Evolutionary conservation across 2,888 invertebrate genomes (phyloP).

Genomic region (Operophtera brumata): DNA sequence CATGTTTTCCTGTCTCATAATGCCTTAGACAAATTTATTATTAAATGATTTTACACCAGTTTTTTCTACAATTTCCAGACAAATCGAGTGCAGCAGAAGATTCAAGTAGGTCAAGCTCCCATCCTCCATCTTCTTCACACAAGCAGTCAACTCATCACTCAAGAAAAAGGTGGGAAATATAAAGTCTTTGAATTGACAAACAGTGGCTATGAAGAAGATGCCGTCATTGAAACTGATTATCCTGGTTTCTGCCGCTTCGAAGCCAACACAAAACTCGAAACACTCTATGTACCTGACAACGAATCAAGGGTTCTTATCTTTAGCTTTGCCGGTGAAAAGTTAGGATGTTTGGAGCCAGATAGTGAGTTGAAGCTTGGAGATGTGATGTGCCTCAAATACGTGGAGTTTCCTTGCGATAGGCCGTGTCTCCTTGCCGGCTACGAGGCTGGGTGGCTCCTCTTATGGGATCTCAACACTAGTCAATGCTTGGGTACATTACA

Average conservation of each 20-base stretch:
- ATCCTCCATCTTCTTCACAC: conserved; percentile 83
- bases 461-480: conserved; percentile 86
- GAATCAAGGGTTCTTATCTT: conserved; percentile 78
- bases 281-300: conserved; percentile 84
- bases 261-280: conserved; percentile 80
- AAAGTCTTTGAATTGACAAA: conserved; percentile 84
- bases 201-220: conserved; percentile 80
- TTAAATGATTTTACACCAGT: not conserved
- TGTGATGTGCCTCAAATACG: conserved; percentile 82
- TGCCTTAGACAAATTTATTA: not conserved
- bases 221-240: conserved; percentile 81
- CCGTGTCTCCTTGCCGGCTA: conserved; percentile 84
- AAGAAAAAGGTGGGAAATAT: conserved; percentile 86
- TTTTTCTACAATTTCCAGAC: conserved; percentile 76
- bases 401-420: conserved; percentile 73
- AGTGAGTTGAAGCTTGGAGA: conserved; percentile 77
- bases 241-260: conserved; percentile 87
- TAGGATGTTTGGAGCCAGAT: conserved; percentile 63
- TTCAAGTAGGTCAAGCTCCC: conserved; percentile 83
- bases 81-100: conserved; percentile 84
- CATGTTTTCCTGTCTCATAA: not conserved
- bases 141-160: conserved; percentile 83
- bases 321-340: conserved; percentile 72
- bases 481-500: conserved; percentile 79
- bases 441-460: conserved; percentile 85